Conservation (phyloP, 2,797 vertebrate genomes). For the Knipowitschia caucasica region DNA sequence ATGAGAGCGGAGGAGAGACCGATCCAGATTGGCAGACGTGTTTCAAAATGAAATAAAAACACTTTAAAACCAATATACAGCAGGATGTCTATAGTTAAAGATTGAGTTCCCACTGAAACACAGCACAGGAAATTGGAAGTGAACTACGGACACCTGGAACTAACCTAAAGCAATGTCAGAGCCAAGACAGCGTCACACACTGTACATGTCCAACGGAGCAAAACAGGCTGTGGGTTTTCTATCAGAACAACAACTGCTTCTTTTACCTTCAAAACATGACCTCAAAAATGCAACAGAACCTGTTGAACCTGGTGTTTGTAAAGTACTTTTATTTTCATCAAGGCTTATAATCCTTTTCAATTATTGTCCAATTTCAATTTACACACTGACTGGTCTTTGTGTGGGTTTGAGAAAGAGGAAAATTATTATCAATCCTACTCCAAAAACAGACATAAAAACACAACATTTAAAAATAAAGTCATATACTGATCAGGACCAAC, state of each 20-base stretch:
- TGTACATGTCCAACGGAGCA: too few species aligned
- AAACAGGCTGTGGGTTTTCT: too few species aligned
- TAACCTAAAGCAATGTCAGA: too few species aligned
- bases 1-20: neutral
- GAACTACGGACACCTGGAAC: too few species aligned
- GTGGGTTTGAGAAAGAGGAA: neutral
- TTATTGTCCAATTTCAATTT: conserved; percentile 3
- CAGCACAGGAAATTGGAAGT: too few species aligned
- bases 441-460: too few species aligned
- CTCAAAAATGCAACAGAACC: conserved; percentile 24
- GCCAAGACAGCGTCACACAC: too few species aligned
- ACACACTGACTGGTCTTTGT: neutral
- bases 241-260: conserved; percentile 22
- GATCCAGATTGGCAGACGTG: neutral
- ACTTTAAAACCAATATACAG: neutral
- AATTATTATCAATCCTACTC: too few species aligned
- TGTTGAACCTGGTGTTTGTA: neutral
- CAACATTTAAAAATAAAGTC: too few species aligned
- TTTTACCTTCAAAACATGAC: conserved; percentile 21
- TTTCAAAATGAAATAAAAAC: neutral
- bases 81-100: too few species aligned
- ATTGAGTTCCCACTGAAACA: too few species aligned
- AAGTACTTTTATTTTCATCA: neutral
- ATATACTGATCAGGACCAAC: neutral
- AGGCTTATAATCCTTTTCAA: neutral